Conservation (phyloP, 2,113 vertebrate species). For the Ameiurus melas region DNA sequence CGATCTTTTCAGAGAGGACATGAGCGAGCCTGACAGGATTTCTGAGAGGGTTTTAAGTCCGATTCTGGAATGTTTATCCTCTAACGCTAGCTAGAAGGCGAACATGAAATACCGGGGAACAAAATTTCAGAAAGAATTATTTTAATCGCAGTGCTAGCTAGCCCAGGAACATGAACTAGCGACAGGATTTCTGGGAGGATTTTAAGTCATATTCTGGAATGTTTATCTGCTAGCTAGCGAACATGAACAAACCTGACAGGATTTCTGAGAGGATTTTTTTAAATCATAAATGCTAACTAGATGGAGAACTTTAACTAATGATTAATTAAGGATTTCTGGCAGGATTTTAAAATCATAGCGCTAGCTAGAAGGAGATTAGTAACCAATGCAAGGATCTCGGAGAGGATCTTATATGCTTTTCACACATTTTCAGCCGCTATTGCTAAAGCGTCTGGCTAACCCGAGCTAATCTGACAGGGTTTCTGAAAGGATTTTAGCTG, state of each 20-base stretch:
- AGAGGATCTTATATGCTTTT: too few relatives aligned
- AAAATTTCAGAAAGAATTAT: background rate
- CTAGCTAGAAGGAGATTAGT: background rate
- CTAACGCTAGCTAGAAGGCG: background rate
- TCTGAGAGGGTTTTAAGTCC: background rate
- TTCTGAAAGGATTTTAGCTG: background rate
- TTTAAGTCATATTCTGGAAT: background rate
- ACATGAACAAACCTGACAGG: background rate
- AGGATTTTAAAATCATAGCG: too few relatives aligned
- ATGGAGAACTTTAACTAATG: too few relatives aligned
- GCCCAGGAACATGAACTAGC: background rate
- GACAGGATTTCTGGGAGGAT: background rate
- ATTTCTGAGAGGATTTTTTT: background rate
- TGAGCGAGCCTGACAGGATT: background rate
- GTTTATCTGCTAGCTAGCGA: background rate
- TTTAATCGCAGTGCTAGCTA: background rate
- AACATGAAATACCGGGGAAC: background rate
- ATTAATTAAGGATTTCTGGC: too few relatives aligned
- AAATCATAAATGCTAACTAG: too few relatives aligned
- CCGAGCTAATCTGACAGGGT: background rate
- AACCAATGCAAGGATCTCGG: background rate
- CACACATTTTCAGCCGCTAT: too few relatives aligned
- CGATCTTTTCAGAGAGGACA: background rate
- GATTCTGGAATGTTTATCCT: background rate
- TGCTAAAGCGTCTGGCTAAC: too few relatives aligned